phyloP scores from a whole-genome alignment of 2,888 invertebrate genomes.

The Ophioninae sp. region DNA sequence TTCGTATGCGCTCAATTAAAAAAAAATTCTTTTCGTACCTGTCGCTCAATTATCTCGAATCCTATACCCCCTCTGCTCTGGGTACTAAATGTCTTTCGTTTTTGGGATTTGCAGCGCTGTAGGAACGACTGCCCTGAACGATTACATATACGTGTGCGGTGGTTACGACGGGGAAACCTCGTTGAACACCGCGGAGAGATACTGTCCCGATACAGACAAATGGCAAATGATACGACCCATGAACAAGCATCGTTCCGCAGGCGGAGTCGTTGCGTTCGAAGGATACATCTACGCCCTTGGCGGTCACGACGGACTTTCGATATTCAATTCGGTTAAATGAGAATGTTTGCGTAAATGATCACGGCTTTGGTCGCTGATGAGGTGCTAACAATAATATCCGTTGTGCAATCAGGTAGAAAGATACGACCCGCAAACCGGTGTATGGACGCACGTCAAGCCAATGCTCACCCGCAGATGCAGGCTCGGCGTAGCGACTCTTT shows the following conservation, averaged over 20 bases:
- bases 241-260: constrained; percentile 88
- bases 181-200: constrained; percentile 91
- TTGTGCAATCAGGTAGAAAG: constrained; percentile 85
- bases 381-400: neutral
- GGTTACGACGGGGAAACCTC: constrained; percentile 94
- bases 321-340: constrained; percentile 88
- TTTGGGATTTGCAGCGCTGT: constrained; percentile 84
- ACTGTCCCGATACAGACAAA: constrained; percentile 87
- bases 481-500: constrained; percentile 90
- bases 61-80: neutral
- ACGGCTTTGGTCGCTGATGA: neutral
- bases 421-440: constrained; percentile 88
- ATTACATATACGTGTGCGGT: constrained; percentile 91
- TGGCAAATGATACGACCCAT: constrained; percentile 89
- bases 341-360: constrained; percentile 63
- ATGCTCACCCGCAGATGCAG: constrained; percentile 92
- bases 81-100: constrained; percentile 6
- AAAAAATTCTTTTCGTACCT: neutral
- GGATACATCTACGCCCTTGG: constrained; percentile 92
- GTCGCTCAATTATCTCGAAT: too few species aligned
- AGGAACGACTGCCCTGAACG: constrained; percentile 90
- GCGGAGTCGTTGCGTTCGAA: constrained; percentile 87
- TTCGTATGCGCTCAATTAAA: too few species aligned
- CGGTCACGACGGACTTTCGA: constrained; percentile 93
- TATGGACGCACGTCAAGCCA: constrained; percentile 88